Evolutionary conservation across 2,888 invertebrate genomes (phyloP).

Genomic region (Papilio elwesi): DNA sequence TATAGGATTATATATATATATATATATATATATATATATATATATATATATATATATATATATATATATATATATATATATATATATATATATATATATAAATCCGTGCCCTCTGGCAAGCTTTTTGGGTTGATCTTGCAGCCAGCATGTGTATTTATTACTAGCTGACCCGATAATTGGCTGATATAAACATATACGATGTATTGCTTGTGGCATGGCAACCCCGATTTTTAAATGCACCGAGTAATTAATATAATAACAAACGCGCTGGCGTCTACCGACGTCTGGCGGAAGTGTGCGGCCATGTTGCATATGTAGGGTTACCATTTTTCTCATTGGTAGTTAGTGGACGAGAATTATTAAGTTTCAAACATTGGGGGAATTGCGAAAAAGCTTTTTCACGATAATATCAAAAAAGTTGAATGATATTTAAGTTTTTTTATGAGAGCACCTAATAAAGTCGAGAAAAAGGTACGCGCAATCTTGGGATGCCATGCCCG

Average conservation of each 20-base stretch:
- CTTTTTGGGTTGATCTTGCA: too few species aligned
- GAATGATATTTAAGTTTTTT: background rate
- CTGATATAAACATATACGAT: background rate
- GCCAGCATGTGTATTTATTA: constrained; percentile 1
- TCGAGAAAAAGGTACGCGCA: too few species aligned
- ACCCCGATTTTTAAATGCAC: constrained; percentile 12
- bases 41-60: too few species aligned
- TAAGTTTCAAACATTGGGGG: background rate
- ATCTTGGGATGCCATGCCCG: too few species aligned
- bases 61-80: too few species aligned
- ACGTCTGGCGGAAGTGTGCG: constrained; percentile 16
- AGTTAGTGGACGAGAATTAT: background rate
- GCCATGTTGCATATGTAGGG: constrained; percentile 14
- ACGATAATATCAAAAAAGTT: background rate
- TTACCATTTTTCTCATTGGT: background rate
- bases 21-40: too few species aligned
- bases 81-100: too few species aligned
- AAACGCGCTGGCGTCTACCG: background rate
- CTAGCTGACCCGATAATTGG: too few species aligned
- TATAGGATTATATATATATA: background rate
- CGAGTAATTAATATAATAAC: background rate
- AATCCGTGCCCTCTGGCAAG: too few species aligned
- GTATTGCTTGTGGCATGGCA: background rate
- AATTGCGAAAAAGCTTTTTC: too few species aligned
- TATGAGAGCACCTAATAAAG: too few species aligned